These are phyloP conservation scores for Campylomormyrus tamandua DNA, from an alignment of 2,113 vertebrate species.

Conservation along the genomic window DNA sequence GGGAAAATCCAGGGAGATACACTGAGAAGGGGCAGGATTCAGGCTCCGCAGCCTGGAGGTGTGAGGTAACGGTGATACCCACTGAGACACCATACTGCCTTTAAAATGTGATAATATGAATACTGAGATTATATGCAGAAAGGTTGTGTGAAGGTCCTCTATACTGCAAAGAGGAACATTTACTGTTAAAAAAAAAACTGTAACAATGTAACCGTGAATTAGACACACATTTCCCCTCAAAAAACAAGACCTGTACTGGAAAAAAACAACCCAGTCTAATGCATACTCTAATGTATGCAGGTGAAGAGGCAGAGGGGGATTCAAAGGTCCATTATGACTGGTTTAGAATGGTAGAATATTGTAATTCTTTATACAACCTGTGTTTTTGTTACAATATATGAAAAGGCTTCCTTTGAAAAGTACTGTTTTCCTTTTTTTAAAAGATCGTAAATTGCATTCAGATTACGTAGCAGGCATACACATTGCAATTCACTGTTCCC, in stretches of 20 bases:
- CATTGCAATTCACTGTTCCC: conserved; percentile 33
- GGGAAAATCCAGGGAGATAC: not conserved
- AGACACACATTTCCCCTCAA: not conserved
- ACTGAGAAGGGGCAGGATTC: not conserved
- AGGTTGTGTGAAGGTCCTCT: not conserved
- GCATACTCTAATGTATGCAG: not conserved
- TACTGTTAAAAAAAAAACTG: not conserved
- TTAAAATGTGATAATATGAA: not conserved
- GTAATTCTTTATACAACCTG: not conserved
- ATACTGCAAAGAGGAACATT: not conserved
- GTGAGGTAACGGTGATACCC: not conserved
- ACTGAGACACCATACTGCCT: not conserved
- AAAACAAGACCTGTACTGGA: not conserved
- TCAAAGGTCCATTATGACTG: not conserved
- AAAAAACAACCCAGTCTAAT: not conserved
- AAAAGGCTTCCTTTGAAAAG: conserved; percentile 21
- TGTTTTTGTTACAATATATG: conserved; percentile 27
- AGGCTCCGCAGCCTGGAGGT: not conserved
- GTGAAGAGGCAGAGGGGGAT: not conserved
- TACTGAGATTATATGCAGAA: not conserved
- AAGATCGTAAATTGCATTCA: conserved; percentile 47
- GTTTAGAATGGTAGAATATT: conserved; percentile 10
- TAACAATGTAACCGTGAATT: not conserved
- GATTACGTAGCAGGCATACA: conserved; percentile 45
- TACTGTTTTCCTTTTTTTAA: conserved; percentile 25